phyloP scores from a whole-genome alignment of 92 coral and sea anemone species.

The Epizoanthus illoricatus region DNA sequence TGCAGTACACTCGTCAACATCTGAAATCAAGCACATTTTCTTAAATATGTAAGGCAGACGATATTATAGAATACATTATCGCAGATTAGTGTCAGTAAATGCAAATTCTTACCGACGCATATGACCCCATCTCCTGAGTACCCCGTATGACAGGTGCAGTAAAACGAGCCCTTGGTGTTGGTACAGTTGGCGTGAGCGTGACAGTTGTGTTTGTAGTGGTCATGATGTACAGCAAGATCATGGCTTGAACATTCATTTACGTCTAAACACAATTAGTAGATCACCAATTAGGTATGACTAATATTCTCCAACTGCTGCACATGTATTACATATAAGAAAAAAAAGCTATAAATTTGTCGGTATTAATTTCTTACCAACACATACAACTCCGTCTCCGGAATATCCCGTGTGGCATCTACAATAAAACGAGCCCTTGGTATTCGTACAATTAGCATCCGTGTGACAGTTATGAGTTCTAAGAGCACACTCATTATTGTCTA shows the following conservation, averaged over 20 bases:
- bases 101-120: constrained; percentile 39
- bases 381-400: constrained; percentile 50
- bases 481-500: constrained; percentile 24
- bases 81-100: neutral
- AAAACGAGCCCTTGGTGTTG: too few relatives aligned
- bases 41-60: too few relatives aligned
- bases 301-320: too few relatives aligned
- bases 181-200: too few relatives aligned
- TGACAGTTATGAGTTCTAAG: too few relatives aligned
- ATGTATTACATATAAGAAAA: neutral
- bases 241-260: neutral
- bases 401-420: constrained; percentile 24
- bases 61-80: too few relatives aligned
- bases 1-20: constrained; percentile 57
- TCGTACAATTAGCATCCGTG: too few relatives aligned
- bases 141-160: constrained; percentile 2
- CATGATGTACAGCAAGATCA: constrained; percentile 3
- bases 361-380: constrained; percentile 33
- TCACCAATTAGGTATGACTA: neutral
- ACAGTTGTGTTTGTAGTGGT: constrained; percentile 14
- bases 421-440: too few relatives aligned
- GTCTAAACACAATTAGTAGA: neutral
- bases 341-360: neutral
- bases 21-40: constrained; percentile 11
- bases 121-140: constrained; percentile 45